These are phyloP conservation scores for Periplaneta americana DNA, from an alignment of 1,140 invertebrate species.

Conservation along the genomic window DNA sequence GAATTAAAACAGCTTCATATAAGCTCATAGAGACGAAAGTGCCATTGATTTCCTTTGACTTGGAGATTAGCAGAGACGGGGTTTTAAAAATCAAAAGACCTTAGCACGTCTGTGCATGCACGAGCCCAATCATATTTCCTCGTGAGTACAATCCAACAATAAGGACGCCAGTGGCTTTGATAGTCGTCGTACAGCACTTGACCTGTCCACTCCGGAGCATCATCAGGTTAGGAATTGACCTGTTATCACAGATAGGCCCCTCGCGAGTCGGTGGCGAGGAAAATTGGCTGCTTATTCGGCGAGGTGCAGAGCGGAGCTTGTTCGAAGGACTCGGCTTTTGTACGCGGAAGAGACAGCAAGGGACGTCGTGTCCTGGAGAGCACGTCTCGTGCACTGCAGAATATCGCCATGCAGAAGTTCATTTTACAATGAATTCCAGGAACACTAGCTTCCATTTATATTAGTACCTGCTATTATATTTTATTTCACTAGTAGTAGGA, in stretches of 20 bases:
- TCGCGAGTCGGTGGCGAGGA: background rate
- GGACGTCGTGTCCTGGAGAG: background rate
- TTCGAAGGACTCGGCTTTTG: background rate
- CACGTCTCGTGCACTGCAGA: background rate
- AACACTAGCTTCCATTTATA: too few relatives aligned
- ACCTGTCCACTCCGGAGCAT: background rate
- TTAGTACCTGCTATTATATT: too few relatives aligned
- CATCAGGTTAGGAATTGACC: background rate
- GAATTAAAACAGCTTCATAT: background rate
- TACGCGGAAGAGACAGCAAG: background rate
- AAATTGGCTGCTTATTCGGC: constrained; percentile 8
- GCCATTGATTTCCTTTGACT: background rate
- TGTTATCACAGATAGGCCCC: background rate
- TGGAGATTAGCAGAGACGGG: background rate
- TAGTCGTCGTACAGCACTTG: background rate
- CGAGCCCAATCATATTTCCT: too few relatives aligned
- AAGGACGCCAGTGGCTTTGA: too few relatives aligned
- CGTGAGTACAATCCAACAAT: background rate
- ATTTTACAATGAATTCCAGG: too few relatives aligned
- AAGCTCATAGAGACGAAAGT: background rate
- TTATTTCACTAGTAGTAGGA: too few relatives aligned
- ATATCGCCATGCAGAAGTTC: background rate
- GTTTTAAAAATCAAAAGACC: background rate
- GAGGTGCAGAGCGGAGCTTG: background rate
- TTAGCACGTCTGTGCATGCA: too few relatives aligned